phyloP scores from a whole-genome alignment of 2,113 vertebrate species.

The Tetrax tetrax region DNA sequence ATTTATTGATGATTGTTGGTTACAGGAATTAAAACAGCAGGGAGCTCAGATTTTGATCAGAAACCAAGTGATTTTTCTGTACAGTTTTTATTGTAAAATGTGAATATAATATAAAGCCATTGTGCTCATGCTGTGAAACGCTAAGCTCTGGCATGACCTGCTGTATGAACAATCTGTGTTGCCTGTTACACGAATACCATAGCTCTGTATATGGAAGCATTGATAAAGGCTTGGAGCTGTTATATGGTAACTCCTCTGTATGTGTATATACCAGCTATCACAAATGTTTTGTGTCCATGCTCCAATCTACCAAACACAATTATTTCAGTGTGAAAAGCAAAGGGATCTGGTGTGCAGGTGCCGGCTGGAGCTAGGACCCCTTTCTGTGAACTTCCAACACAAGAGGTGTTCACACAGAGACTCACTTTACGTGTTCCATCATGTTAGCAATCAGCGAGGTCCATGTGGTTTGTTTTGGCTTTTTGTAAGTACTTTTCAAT shows the following conservation, averaged over 20 bases:
- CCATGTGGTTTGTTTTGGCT: not conserved
- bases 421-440: accelerated
- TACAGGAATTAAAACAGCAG: slow-evolving; percentile 59
- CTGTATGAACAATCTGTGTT: not conserved
- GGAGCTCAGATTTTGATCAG: slow-evolving; percentile 56
- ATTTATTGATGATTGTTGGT: slow-evolving; percentile 62
- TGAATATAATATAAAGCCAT: not conserved
- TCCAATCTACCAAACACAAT: not conserved
- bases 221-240: not conserved
- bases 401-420: not conserved
- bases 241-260: not conserved
- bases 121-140: not conserved
- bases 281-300: accelerated
- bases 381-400: not conserved
- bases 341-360: not conserved
- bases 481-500: not conserved
- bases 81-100: slow-evolving; percentile 39
- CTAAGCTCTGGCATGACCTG: not conserved
- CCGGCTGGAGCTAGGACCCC: not conserved
- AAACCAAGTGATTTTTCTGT: slow-evolving; percentile 40
- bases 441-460: not conserved
- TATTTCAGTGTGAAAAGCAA: not conserved
- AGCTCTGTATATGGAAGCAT: not conserved
- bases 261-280: not conserved
- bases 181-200: not conserved